Base-by-base conservation (phyloP, 2,113 vertebrate genomes). In the Pelvicachromis taeniatus region DNA sequence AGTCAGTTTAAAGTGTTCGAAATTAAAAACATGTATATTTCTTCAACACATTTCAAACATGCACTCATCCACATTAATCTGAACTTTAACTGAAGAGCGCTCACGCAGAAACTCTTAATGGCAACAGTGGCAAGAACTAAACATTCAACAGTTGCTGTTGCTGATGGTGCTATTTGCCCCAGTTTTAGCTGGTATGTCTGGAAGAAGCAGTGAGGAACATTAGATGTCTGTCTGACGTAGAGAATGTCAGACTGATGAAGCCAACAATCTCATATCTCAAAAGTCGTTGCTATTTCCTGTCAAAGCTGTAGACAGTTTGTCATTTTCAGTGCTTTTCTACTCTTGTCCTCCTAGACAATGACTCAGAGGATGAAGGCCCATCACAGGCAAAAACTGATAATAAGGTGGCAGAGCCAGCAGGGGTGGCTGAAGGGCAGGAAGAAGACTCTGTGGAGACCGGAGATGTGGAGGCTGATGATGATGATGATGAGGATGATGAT, bases 281-380 rank as follows among this genome's bases (percentile, higher is more conserved):
- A 48, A 48, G 35, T 26, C 29, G 29, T 9, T 77, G 1, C 8
- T 26, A 19, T 70, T 55, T 77, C 19, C 10, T 29, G n/a, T 48
- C 9, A 6, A 45, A 7, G 0, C 19, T 12, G 2, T 54, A 73
- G 9, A 17, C 23, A n/a, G 33, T 65, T 38, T 63, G 6, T 85
- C 7, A 42, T 50, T 50, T 82, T 85, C n/a, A 53, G 53, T 13
- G 12, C 3, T 61, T 83, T 31, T 78, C 5, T 54, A 1, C 45
- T 84, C 11, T 77, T 13, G 11, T 12, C 48, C 17, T 82, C 10
- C 8, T 4, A 96, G 96, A 95, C 33, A 88, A 84, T 52, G 90
- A 94, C 29, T 92, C 93, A 0, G 87, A 91, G 14, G 93, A 95
- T 35, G 95, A 92, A 80, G 70, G 21, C 33, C 13, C 84, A 5